Conservation (phyloP, 1,140 invertebrate species). For the Ceratosolen fusciceps region DNA sequence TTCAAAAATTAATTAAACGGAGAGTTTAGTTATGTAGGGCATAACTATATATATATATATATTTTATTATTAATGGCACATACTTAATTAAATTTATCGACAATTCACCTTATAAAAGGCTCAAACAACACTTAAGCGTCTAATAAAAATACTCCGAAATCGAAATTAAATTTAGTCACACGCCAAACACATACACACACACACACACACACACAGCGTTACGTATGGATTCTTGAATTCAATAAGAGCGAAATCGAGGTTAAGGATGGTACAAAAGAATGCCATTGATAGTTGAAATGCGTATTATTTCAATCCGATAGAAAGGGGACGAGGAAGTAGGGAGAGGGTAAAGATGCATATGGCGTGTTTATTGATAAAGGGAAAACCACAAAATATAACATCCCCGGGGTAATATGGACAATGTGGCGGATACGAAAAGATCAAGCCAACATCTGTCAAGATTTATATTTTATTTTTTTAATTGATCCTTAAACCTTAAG, state of each 20-base stretch:
- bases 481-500: neutral
- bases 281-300: constrained; percentile 33
- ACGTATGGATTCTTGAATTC: neutral
- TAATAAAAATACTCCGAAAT: too few species aligned
- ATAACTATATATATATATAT: too few species aligned
- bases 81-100: too few species aligned
- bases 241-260: constrained; percentile 26
- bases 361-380: neutral
- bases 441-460: constrained; percentile 20
- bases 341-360: neutral
- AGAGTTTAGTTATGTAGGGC: too few species aligned
- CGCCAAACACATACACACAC: too few species aligned
- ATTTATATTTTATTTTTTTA: neutral
- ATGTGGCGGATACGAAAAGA: neutral
- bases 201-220: too few species aligned
- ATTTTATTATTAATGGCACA: too few species aligned
- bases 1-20: too few species aligned
- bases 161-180: neutral
- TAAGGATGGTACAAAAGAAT: neutral
- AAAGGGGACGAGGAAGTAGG: neutral
- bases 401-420: neutral
- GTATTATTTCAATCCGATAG: neutral
- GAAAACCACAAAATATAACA: constrained; percentile 16
- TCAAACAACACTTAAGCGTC: too few species aligned
- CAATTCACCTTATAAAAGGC: too few species aligned